phyloP scores from a whole-genome alignment of 2,888 invertebrate genomes.

The Erannis defoliaria region DNA sequence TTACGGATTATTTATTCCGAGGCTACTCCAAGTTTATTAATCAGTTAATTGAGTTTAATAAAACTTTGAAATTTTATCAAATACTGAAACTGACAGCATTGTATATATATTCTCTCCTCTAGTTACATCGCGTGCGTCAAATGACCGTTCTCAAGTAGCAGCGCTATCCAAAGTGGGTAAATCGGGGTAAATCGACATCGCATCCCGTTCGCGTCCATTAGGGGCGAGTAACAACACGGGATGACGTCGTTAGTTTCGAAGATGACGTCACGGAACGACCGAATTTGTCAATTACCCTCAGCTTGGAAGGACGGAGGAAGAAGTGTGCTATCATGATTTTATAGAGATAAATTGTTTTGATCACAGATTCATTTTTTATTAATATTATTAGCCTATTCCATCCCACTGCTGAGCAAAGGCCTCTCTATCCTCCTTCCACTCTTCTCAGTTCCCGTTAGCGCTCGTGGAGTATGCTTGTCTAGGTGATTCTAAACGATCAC shows the following conservation, averaged over 20 bases:
- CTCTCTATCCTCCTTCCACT: too few species aligned
- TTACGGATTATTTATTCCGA: too few species aligned
- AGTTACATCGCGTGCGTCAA: slow-evolving; percentile 25
- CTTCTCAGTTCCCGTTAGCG: too few species aligned
- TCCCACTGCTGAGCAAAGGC: too few species aligned
- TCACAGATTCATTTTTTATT: neutral
- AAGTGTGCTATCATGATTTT: neutral
- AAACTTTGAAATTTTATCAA: too few species aligned
- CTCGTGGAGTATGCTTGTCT: too few species aligned
- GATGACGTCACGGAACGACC: slow-evolving; percentile 24
- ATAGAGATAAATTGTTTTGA: neutral
- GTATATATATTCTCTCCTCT: neutral
- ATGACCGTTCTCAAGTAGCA: slow-evolving; percentile 24
- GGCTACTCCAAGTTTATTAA: too few species aligned
- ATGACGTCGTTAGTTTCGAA: slow-evolving; percentile 27
- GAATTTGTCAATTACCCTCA: slow-evolving; percentile 23
- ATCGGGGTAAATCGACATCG: slow-evolving; percentile 30
- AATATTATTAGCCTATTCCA: too few species aligned
- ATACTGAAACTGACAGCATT: neutral
- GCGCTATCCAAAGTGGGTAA: slow-evolving; percentile 21
- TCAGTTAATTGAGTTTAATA: too few species aligned
- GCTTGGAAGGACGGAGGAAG: neutral
- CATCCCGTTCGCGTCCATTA: slow-evolving; percentile 22
- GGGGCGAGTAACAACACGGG: slow-evolving; percentile 25
- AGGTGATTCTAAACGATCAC: too few species aligned